A percentile compares a stretch with the other conserved stretches of the same genome.
These are phyloP conservation scores for Paratilapia polleni DNA, from an alignment of 2,113 vertebrate genomes.

Conservation along the genomic window DNA sequence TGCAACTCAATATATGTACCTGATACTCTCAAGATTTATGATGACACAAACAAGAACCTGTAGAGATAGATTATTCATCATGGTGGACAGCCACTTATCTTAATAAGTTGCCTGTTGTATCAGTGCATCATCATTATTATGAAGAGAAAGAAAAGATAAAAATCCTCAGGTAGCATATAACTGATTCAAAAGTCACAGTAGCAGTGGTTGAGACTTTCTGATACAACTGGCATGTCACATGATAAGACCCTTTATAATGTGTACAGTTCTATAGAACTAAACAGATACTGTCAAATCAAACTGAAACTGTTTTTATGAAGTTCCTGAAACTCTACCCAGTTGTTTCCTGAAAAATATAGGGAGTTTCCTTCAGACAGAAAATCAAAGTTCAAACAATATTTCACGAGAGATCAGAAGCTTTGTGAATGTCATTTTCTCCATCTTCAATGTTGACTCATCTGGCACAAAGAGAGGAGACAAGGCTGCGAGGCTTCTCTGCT, in stretches of 20 bases:
- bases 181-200: background rate
- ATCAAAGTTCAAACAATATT: background rate
- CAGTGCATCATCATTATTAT: background rate
- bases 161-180: background rate
- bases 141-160: background rate
- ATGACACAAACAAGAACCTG: too few species aligned
- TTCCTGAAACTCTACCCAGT: background rate
- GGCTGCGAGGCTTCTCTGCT: slow-evolving; percentile 2
- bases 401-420: background rate
- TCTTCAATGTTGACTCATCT: slow-evolving; percentile 15
- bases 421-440: slow-evolving; percentile 11
- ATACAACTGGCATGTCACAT: background rate
- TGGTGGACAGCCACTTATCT: background rate
- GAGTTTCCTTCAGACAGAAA: background rate
- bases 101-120: background rate
- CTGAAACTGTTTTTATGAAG: background rate
- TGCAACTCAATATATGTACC: background rate
- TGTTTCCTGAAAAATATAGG: background rate
- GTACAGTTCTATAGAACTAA: background rate
- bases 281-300: background rate
- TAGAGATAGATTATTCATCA: background rate
- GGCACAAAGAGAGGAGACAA: slow-evolving; percentile 20
- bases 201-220: background rate
- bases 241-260: background rate
- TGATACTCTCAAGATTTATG: too few species aligned